Base-by-base conservation (phyloP, 1,140 invertebrate species). In the Drosophila eugracilis region DNA sequence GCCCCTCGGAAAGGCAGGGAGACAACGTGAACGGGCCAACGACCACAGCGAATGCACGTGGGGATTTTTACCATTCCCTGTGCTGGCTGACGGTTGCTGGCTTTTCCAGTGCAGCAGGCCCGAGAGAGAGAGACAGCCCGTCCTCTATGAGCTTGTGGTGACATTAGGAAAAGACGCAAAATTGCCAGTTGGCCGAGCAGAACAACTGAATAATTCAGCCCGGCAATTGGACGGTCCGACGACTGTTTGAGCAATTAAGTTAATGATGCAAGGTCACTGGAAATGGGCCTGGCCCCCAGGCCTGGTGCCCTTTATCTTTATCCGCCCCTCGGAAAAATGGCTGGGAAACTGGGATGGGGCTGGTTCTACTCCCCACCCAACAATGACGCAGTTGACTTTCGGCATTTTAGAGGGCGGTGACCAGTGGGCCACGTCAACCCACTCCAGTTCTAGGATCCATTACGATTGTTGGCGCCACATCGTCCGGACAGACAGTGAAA, bases 251-350 rank as follows among this genome's bases (percentile, higher is more conserved):
- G 84, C 83, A 83, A 88, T 88, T 88, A 88, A 83, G 62, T 88
- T 88, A 89, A 88, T 88, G 75, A 89, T 78, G 63, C 83, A 88
- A 88, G 83, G 83, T 83, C 83, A 88, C 78, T 88, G 84, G 84
- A 88, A 86, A 72, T 88, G 73, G 57, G 50, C 55, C 55, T 48
- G 47, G 53, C 45, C 54, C 7, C 26, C 26, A 32, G 36, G 32
- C 30, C 44, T 9, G 2, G 60, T 22, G 15, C 41, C 21, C 24
- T 41, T 44, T n/a, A 17, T n/a, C 54, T 24, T 24, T 2, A 5
- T 0, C n/a, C 37, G 9, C 3, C 1, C 26, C 17, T 32, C 9
- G 39, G 26, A 58, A 32, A 32, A 50, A 30, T 37, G 24, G 34
- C n/a, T n/a, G 7, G 34, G 41, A 58, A 32, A 37, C 21, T 21